Base-by-base conservation (phyloP, 2,888 invertebrate genomes). In the Eugnorisma glareosa region DNA sequence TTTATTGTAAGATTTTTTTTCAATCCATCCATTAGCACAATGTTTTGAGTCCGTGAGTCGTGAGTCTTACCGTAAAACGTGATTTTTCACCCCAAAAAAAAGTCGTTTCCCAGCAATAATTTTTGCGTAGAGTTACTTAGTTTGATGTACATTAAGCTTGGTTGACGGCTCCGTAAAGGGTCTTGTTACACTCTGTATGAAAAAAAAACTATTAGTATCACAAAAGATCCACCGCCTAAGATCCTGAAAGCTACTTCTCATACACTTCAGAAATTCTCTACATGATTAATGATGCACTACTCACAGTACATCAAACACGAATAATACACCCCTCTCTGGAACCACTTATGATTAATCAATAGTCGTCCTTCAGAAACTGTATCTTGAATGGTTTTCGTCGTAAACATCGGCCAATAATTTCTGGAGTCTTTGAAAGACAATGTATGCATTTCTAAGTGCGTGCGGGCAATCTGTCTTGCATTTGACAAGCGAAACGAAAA, bases 241-340 rank as follows among this genome's bases (percentile, higher is more conserved):
- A 45, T 70, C 45, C 63, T 61, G 54, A 81, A 78, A 75, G 75
- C 67, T 70, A 81, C 72, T 77, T 61, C 45, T 80, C 59, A 70
- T 68, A 67, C 48, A 71, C 73, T 61, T 63, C 64, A 64, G 51
- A 73, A 75, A 57, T 75, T 84, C 31, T 54, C 63, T 35, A 67
- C 40, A 70, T 83, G 85, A 85, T 87, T 82, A 80, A 87, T 87
- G 84, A 73, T 82, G 59, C 59, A 77, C 68, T 77, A 72, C 35
- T 75, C 73, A 73, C 73, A 75, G 79, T 77, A 87, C 82, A 84
- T 84, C 75, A 74, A 81, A 77, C 83, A 71, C 73, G 75, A 81
- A 85, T 72, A 78, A 71, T 54, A 64, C 54, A 45, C 1, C 59
- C 74, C 40, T 57, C 73, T 69, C 45, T 57, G 72, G 28, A n/a